Conservation (phyloP, 2,888 invertebrate species). For the Clunio marinus region DNA sequence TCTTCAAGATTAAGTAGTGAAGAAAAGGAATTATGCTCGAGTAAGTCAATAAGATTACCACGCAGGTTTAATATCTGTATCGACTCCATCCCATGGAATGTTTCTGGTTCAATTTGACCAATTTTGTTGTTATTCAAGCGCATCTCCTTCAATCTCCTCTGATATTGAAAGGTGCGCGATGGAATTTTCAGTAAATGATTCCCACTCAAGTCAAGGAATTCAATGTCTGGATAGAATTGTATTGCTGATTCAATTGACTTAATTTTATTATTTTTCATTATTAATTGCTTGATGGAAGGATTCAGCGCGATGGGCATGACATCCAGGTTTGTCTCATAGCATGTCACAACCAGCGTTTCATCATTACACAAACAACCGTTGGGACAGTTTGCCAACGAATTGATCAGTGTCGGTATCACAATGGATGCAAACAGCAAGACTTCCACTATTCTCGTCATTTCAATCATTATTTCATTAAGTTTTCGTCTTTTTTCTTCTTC, state of each 20-base stretch:
- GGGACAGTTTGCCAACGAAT: conserved; percentile 75
- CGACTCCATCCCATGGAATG: conserved; percentile 72
- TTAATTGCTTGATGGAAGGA: conserved; percentile 81
- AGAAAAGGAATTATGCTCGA: conserved; percentile 69
- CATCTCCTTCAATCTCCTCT: conserved; percentile 75
- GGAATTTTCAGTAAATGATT: conserved; percentile 81
- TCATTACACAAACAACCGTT: conserved; percentile 84
- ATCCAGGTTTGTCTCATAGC: conserved; percentile 79
- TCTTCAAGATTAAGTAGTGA: conserved; percentile 74
- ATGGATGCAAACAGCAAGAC: conserved; percentile 9
- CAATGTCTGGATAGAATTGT: conserved; percentile 82
- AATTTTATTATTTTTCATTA: conserved; percentile 79
- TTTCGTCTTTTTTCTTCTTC: neutral
- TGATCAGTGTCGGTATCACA: conserved; percentile 46
- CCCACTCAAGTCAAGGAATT: conserved; percentile 76
- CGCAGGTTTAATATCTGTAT: conserved; percentile 75
- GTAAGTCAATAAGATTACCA: conserved; percentile 75
- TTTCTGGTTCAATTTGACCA: conserved; percentile 71
- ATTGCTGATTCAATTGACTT: conserved; percentile 85
- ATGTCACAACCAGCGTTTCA: conserved; percentile 79
- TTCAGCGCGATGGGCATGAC: conserved; percentile 87
- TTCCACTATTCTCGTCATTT: conserved; percentile 16
- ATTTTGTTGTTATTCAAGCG: conserved; percentile 82
- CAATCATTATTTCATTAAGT: conserved; percentile 27
- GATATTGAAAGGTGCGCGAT: conserved; percentile 70